Percentiles rank a stretch among this genome's conserved stretches.
Evolutionary conservation across 2,113 vertebrate species (phyloP).

Genomic region (Miniopterus natalensis): DNA sequence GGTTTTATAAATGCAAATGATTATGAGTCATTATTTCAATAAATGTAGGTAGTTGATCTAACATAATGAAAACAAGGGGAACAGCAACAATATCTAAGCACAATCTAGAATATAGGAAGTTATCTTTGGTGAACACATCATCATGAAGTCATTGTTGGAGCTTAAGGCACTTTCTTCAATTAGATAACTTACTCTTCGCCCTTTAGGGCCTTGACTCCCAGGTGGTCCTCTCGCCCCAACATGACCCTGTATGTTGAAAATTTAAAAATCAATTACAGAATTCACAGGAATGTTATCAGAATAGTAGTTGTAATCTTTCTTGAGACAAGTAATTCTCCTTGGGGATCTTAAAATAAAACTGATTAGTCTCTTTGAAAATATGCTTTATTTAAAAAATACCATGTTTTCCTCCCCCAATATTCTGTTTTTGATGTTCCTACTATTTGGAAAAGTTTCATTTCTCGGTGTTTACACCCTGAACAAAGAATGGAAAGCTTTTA

Average conservation of each 20-base stretch:
- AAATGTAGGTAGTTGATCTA: neutral
- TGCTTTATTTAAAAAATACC: neutral
- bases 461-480: neutral
- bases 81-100: neutral
- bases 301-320: neutral
- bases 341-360: slow-evolving; percentile 31
- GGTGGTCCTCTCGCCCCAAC: slow-evolving; percentile 91
- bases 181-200: slow-evolving; percentile 92
- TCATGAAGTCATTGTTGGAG: neutral
- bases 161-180: neutral
- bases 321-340: neutral
- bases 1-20: neutral
- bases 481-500: neutral
- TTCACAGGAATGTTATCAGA: slow-evolving; percentile 4
- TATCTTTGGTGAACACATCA: neutral
- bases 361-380: slow-evolving; percentile 28
- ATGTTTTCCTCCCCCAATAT: neutral
- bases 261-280: slow-evolving; percentile 50
- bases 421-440: slow-evolving; percentile 18
- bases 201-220: slow-evolving; percentile 93
- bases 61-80: neutral
- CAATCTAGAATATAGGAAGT: neutral
- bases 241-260: slow-evolving; percentile 89
- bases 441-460: neutral
- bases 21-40: neutral